A percentile compares a stretch with the other conserved stretches of the same genome.
Conservation (phyloP, 2,888 invertebrate genomes). For the Teinopalpus imperialis region DNA sequence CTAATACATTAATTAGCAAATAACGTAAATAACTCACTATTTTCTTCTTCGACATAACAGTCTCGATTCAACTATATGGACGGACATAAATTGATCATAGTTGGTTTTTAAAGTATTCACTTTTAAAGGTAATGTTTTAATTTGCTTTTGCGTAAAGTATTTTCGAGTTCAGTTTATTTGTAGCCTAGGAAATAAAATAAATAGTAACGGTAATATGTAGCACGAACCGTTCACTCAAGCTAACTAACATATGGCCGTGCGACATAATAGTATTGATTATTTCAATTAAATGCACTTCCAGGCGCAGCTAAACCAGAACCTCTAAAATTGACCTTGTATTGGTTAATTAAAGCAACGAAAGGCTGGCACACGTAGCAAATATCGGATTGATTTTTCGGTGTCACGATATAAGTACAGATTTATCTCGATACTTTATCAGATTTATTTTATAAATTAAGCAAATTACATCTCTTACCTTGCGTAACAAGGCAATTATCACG, state of each 20-base stretch:
- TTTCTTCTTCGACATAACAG: too few relatives aligned
- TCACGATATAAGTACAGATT: constrained; percentile 32
- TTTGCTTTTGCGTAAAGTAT: constrained; percentile 20
- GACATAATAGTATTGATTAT: constrained; percentile 53
- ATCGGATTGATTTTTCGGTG: constrained; percentile 54
- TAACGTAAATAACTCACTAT: too few relatives aligned
- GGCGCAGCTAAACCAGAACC: constrained; percentile 38
- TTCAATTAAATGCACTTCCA: constrained; percentile 46
- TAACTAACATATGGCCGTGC: constrained; percentile 71
- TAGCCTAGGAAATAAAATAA: constrained; percentile 33
- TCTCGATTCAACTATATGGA: too few relatives aligned
- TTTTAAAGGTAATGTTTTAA: neutral
- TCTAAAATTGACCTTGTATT: constrained; percentile 58
- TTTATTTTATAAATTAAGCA: constrained; percentile 18
- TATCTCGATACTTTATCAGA: constrained; percentile 12
- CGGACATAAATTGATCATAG: too few relatives aligned
- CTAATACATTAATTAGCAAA: too few relatives aligned
- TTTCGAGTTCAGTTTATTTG: neutral
- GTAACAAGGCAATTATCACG: constrained; percentile 60
- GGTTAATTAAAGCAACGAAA: constrained; percentile 58
- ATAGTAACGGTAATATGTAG: constrained; percentile 62
- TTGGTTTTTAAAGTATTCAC: too few relatives aligned
- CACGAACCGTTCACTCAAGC: constrained; percentile 61
- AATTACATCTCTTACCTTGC: constrained; percentile 53
- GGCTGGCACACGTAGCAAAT: constrained; percentile 54